Base-by-base conservation (phyloP, 2,797 vertebrate genomes). In the Telmatherina bonti region DNA sequence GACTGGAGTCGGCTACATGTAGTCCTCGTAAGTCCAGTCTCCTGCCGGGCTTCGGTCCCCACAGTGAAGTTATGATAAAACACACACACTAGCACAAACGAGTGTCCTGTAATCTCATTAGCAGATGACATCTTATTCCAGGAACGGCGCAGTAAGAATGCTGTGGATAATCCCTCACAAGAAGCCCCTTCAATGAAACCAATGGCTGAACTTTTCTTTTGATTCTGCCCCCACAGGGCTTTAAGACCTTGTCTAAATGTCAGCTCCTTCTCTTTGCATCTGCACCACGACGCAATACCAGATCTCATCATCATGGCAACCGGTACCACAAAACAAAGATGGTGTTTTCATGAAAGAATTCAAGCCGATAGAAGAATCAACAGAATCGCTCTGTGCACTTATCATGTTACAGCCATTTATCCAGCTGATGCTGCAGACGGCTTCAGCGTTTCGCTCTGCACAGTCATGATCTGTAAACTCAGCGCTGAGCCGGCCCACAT, bases 341-440 rank as follows among this genome's bases (percentile, higher is more conserved):
- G 93, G 87, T 93, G 91, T 92, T 93, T 93, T 93, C 88, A 91
- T 90, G 83, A 84, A 82, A 88, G 79, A 84, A 90, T 83, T 86
- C 77, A 78, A 71, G 84, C 85, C 76, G 79, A 92, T 82, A 79
- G 81, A 84, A 85, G 76, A 90, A 91, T 86, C 79, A 89, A 84
- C 74, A 20, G 22, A 70, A 66, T 72, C 82, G 83, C 81, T 63
- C 30, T 26, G n/a, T 78, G 79, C 81, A 72, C 89, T 82, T 76
- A 85, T 91, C 84, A 70, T 52, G 63, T 93, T 91, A 89, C 90
- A 90, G 76, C 59, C 68, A 78, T 60, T 85, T 85, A 66, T 85
- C 7, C n/a, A n/a, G 72, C 56, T 70, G 75, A 60, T 5, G n/a
- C 33, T 30, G 22, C n/a, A 57, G 30, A 30, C 30, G 3, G 30